These are phyloP conservation scores for Coptodon rendalli DNA, from an alignment of 2,113 vertebrate genomes.

Conservation along the genomic window DNA sequence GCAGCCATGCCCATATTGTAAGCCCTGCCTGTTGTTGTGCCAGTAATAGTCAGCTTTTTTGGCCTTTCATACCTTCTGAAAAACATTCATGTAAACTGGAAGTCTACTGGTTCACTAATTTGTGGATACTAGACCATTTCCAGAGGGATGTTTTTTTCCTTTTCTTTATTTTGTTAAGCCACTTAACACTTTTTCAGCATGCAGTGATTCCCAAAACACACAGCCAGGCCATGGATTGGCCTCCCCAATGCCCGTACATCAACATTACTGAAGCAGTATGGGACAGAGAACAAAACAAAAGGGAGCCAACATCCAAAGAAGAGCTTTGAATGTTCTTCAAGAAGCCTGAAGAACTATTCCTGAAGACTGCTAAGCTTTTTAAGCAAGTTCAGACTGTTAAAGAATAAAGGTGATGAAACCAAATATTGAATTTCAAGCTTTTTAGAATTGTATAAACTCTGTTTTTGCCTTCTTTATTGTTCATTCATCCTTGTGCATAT, in stretches of 20 bases:
- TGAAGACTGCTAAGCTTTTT: neutral
- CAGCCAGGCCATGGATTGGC: neutral
- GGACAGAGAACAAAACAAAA: neutral
- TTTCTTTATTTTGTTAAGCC: neutral
- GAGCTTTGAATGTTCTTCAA: neutral
- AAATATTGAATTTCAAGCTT: neutral
- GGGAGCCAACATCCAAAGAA: neutral
- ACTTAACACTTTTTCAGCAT: neutral
- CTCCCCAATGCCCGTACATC: neutral
- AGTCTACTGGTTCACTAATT: neutral
- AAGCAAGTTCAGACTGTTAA: neutral
- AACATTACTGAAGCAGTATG: neutral
- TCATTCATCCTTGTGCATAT: neutral
- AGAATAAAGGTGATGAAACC: neutral
- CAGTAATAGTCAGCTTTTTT: neutral
- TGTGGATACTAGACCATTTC: neutral
- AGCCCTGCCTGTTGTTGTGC: neutral
- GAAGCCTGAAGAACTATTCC: neutral
- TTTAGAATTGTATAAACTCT: neutral
- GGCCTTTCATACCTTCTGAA: neutral
- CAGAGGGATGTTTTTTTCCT: neutral
- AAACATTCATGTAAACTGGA: neutral
- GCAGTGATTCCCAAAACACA: neutral
- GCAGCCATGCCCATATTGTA: neutral
- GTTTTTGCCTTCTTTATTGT: neutral